Evolutionary conservation across 2,113 vertebrate genomes (phyloP).

Genomic region (Brachionichthys hirsutus): DNA sequence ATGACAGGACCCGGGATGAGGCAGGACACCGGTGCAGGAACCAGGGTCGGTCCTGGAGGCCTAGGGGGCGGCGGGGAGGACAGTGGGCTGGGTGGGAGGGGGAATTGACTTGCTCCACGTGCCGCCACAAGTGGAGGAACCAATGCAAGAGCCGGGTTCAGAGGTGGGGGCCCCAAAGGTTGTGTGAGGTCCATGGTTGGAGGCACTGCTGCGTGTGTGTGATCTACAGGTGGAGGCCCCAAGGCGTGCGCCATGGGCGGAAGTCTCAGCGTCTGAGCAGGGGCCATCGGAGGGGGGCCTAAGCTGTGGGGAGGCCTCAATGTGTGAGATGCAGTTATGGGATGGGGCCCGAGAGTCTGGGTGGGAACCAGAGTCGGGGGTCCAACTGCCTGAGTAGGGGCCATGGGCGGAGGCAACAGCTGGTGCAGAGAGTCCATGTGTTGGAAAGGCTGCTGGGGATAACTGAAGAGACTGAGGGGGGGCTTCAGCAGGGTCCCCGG

Average conservation of each 20-base stretch:
- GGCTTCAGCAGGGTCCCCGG: constrained; percentile 76
- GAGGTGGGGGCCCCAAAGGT: constrained; percentile 49
- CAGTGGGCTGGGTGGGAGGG: constrained; percentile 67
- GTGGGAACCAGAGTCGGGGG: constrained; percentile 53
- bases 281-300: constrained; percentile 56
- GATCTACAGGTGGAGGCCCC: constrained; percentile 58
- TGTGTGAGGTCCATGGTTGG: constrained; percentile 59
- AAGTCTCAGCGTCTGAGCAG: constrained; percentile 54
- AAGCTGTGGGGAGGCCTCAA: constrained; percentile 73
- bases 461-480: constrained; percentile 78
- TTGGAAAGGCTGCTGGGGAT: constrained; percentile 76
- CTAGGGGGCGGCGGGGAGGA: constrained; percentile 59
- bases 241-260: constrained; percentile 59
- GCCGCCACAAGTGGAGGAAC: constrained; percentile 62
- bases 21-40: constrained; percentile 38
- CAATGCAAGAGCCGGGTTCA: constrained; percentile 65
- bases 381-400: constrained; percentile 60
- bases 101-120: constrained; percentile 49
- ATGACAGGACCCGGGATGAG: constrained; percentile 46
- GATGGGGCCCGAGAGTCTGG: constrained; percentile 54
- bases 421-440: constrained; percentile 83
- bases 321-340: constrained; percentile 50
- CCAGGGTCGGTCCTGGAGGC: constrained; percentile 67
- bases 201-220: constrained; percentile 59
- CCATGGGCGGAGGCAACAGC: constrained; percentile 66